Conservation (phyloP, 2,797 vertebrate genomes). For the Periparus ater region DNA sequence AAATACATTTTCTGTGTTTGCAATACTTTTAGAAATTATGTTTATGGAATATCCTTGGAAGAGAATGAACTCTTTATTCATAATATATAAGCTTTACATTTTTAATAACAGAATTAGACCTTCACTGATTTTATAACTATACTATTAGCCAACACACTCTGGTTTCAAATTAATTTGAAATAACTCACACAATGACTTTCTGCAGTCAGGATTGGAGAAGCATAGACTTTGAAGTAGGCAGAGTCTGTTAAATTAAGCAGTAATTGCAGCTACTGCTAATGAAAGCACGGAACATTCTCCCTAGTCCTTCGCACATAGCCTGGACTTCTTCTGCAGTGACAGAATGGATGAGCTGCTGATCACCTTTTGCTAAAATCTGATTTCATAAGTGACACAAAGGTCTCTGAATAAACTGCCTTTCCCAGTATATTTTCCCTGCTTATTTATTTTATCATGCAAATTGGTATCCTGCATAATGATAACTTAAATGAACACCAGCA, state of each 20-base stretch:
- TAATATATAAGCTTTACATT: slow-evolving; percentile 74
- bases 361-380: not conserved
- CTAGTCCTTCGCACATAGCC: not conserved
- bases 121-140: slow-evolving; percentile 64
- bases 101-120: slow-evolving; percentile 73
- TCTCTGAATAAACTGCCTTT: not conserved
- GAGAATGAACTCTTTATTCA: slow-evolving; percentile 59
- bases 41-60: slow-evolving; percentile 64
- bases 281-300: slow-evolving; percentile 20
- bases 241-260: slow-evolving; percentile 44
- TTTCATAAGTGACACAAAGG: not conserved
- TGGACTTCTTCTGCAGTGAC: not conserved
- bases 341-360: slow-evolving; percentile 6
- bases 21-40: slow-evolving; percentile 57
- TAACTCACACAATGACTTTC: slow-evolving; percentile 51
- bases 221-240: slow-evolving; percentile 43
- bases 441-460: not conserved
- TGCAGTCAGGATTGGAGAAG: slow-evolving; percentile 44
- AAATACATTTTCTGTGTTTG: slow-evolving; percentile 44
- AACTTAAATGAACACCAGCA: not conserved
- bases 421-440: not conserved
- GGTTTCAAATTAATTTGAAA: slow-evolving; percentile 62
- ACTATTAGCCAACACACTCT: slow-evolving; percentile 52
- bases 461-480: not conserved
- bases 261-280: slow-evolving; percentile 55